phyloP scores from a whole-genome alignment of 2,113 vertebrate genomes.

The Argyrosomus japonicus region DNA sequence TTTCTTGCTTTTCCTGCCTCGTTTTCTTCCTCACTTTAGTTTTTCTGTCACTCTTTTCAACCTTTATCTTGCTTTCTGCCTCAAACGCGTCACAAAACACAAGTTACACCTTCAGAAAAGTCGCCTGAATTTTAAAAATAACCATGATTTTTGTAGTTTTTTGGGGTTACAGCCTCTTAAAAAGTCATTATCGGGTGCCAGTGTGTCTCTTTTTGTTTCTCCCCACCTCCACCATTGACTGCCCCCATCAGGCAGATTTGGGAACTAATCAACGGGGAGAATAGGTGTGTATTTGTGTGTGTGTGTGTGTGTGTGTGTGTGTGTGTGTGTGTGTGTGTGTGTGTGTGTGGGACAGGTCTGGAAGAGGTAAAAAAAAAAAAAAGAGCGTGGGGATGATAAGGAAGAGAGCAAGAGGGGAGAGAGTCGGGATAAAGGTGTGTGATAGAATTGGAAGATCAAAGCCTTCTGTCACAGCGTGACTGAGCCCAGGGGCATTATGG shows the following conservation, averaged over 20 bases:
- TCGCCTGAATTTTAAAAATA: background rate
- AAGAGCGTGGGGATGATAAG: conserved; percentile 61
- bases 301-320: conserved; percentile 28
- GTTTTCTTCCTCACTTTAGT: background rate
- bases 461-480: conserved; percentile 77
- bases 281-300: background rate
- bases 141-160: background rate
- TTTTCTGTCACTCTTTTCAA: background rate
- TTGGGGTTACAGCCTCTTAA: too few species aligned
- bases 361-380: background rate
- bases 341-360: conserved; percentile 41
- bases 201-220: background rate
- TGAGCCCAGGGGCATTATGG: conserved; percentile 81
- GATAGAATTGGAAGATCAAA: conserved; percentile 81
- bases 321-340: conserved; percentile 15
- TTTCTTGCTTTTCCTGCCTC: background rate
- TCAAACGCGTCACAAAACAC: background rate
- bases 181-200: too few species aligned
- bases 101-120: too few species aligned
- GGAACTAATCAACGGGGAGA: conserved; percentile 35
- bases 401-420: conserved; percentile 56
- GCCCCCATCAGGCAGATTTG: conserved; percentile 59
- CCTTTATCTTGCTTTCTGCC: background rate
- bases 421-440: conserved; percentile 75
- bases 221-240: conserved; percentile 2